Conservation (phyloP, 1,140 invertebrate genomes). For the Spodoptera litura region DNA sequence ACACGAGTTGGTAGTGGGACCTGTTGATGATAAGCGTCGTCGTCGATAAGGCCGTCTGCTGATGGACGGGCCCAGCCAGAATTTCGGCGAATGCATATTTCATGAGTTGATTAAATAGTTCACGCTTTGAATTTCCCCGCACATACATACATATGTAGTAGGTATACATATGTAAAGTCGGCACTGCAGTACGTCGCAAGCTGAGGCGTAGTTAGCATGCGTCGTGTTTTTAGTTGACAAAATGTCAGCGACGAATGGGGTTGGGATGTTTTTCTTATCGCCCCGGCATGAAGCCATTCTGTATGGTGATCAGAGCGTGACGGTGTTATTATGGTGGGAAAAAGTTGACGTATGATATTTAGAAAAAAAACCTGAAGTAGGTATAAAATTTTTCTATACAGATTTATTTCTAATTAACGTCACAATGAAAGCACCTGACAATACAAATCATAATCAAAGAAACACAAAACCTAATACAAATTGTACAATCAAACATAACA, state of each 20-base stretch:
- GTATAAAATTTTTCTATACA: too few relatives aligned
- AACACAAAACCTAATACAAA: not conserved
- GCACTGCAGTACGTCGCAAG: constrained; percentile 59
- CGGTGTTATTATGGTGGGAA: not conserved
- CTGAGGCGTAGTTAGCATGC: constrained; percentile 38
- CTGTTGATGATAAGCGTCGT: constrained; percentile 84
- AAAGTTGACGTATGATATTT: not conserved
- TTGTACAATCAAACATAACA: too few relatives aligned
- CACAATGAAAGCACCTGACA: not conserved
- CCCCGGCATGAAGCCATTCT: constrained; percentile 5
- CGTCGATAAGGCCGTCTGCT: constrained; percentile 78
- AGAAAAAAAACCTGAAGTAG: not conserved
- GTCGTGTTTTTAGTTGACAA: constrained; percentile 43
- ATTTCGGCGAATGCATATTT: constrained; percentile 84
- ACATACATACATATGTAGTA: constrained; percentile 56
- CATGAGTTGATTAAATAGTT: constrained; percentile 86
- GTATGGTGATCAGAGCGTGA: constrained; percentile 4
- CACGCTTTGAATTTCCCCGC: constrained; percentile 75
- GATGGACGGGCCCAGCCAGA: constrained; percentile 79
- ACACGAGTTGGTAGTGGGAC: constrained; percentile 78
- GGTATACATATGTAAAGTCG: constrained; percentile 61
- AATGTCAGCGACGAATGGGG: constrained; percentile 23
- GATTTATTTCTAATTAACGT: too few relatives aligned
- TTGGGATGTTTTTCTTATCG: constrained; percentile 22
- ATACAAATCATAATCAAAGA: not conserved